These are phyloP conservation scores for Selenia dentaria DNA, from an alignment of 2,888 invertebrate genomes.

Conservation along the genomic window DNA sequence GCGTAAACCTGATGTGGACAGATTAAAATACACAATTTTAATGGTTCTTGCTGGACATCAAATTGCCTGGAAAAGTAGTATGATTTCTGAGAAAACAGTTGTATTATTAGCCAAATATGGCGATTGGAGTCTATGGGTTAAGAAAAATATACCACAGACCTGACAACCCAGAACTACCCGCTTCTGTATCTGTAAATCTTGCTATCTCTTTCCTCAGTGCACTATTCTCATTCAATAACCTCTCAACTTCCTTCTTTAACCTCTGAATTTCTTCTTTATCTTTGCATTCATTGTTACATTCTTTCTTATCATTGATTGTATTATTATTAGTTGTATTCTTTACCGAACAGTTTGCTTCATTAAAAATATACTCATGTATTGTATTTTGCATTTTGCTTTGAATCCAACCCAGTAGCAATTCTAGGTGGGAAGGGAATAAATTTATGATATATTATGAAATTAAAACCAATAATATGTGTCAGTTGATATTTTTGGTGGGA, in stretches of 20 bases:
- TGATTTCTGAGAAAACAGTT: too few species aligned
- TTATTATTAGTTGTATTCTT: constrained; percentile 16
- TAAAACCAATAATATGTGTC: too few species aligned
- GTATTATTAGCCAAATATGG: too few species aligned
- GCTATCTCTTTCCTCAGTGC: constrained; percentile 57
- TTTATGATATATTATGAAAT: too few species aligned
- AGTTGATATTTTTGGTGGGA: too few species aligned
- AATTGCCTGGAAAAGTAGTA: too few species aligned
- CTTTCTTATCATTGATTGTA: constrained; percentile 12
- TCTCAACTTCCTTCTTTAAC: constrained; percentile 51
- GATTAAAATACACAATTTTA: too few species aligned
- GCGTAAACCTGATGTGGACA: too few species aligned
- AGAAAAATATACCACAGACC: constrained; percentile 11
- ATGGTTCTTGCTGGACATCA: too few species aligned
- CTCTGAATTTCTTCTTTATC: constrained; percentile 40
- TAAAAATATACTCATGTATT: constrained; percentile 41
- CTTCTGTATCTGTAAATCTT: constrained; percentile 43
- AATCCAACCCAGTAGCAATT: constrained; percentile 29
- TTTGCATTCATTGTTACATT: constrained; percentile 14
- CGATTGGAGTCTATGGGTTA: too few species aligned
- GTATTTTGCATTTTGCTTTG: constrained; percentile 29
- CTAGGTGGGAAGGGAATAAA: constrained; percentile 17
- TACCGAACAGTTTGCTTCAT: constrained; percentile 40
- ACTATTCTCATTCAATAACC: constrained; percentile 56
- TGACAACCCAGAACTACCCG: constrained; percentile 36